Percentiles rank a stretch among this genome's conserved stretches.
Evolutionary conservation across 2,113 vertebrate species (phyloP).

Genomic region (Urocitellus parryii): DNA sequence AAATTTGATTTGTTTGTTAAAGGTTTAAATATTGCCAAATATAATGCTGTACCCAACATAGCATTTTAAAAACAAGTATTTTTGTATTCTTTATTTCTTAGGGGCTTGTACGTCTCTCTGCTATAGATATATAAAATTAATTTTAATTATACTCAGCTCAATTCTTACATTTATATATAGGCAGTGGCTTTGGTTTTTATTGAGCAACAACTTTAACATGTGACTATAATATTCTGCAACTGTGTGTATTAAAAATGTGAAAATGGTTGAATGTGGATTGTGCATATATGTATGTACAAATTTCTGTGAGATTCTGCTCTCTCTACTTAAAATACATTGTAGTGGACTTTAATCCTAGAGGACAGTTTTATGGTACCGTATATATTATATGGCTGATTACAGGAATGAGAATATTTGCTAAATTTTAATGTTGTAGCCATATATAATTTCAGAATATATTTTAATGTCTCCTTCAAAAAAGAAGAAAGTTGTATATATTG

Average conservation of each 20-base stretch:
- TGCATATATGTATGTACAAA: constrained; percentile 94
- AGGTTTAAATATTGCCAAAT: constrained; percentile 89
- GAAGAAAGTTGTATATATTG: not conserved
- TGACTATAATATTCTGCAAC: constrained; percentile 93
- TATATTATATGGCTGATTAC: constrained; percentile 97
- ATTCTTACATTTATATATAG: constrained; percentile 87
- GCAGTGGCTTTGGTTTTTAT: constrained; percentile 88
- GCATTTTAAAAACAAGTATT: constrained; percentile 86
- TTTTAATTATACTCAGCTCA: constrained; percentile 87
- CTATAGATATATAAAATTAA: constrained; percentile 84
- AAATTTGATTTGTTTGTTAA: constrained; percentile 78
- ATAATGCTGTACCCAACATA: constrained; percentile 83
- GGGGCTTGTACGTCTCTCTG: constrained; percentile 91
- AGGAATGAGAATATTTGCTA: constrained; percentile 96
- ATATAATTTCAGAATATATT: constrained; percentile 94
- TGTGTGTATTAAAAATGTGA: constrained; percentile 93
- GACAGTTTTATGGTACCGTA: constrained; percentile 97
- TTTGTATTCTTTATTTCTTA: constrained; percentile 88
- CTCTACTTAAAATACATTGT: constrained; percentile 90
- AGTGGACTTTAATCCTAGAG: constrained; percentile 91
- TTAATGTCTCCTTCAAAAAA: constrained; percentile 85
- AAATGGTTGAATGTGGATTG: constrained; percentile 93
- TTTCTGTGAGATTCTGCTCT: constrained; percentile 93
- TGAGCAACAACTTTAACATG: constrained; percentile 90
- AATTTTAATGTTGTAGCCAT: constrained; percentile 98